Evolutionary conservation across 2,888 invertebrate species (phyloP).

Genomic region (Xanthia togata): DNA sequence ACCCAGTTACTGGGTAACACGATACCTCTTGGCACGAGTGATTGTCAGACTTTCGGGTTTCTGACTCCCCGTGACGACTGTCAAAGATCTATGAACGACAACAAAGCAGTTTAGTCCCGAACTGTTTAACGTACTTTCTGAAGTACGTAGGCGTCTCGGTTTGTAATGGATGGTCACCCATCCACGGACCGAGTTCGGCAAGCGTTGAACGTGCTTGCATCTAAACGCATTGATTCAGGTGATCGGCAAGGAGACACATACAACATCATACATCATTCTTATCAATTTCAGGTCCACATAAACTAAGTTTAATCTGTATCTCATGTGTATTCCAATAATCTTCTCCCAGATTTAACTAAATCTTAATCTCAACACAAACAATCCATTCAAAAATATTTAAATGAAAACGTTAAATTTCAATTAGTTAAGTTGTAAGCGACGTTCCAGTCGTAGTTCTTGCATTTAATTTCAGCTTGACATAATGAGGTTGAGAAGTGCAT

Average conservation of each 20-base stretch:
- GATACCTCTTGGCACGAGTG: not conserved
- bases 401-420: conserved; percentile 66
- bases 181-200: not conserved
- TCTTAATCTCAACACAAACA: conserved; percentile 39
- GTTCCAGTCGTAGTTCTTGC: conserved; percentile 78
- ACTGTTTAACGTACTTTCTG: not conserved
- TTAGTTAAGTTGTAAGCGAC: conserved; percentile 71
- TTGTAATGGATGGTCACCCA: not conserved
- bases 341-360: not conserved
- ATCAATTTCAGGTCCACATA: not conserved
- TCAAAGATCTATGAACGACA: not conserved
- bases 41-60: not conserved
- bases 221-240: not conserved
- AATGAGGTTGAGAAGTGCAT: conserved; percentile 89
- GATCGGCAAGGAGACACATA: not conserved
- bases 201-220: not conserved
- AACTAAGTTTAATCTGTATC: not conserved
- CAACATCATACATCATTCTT: not conserved
- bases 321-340: not conserved
- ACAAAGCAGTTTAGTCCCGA: too few relatives aligned
- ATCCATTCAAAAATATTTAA: conserved; percentile 52
- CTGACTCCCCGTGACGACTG: not conserved
- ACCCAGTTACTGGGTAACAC: not conserved
- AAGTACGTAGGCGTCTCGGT: not conserved
- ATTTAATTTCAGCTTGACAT: conserved; percentile 86